phyloP scores from a whole-genome alignment of 2,797 vertebrate species.

The Ctenopoma kingsleyae region DNA sequence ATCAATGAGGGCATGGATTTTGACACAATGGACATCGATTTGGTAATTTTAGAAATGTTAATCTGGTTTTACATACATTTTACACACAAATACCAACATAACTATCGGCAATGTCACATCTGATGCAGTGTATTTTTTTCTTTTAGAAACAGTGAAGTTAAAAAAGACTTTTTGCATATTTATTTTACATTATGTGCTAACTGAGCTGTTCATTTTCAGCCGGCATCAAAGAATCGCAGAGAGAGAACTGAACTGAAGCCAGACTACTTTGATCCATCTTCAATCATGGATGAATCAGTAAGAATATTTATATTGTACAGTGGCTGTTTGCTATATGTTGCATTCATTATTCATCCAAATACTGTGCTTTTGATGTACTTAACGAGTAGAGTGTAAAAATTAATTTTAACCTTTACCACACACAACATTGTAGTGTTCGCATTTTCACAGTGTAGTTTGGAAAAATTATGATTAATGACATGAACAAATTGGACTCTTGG shows the following conservation, averaged over 20 bases:
- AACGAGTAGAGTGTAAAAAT: neutral
- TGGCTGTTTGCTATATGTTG: neutral
- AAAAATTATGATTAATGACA: no score
- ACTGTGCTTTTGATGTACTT: neutral
- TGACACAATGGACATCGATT: conserved; percentile 97
- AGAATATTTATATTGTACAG: conserved; percentile 17
- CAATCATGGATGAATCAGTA: conserved; percentile 99
- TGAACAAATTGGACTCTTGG: no score
- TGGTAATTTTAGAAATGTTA: conserved; percentile 82
- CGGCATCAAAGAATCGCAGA: conserved; percentile 95
- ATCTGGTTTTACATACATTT: conserved; percentile 1
- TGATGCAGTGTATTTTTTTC: neutral
- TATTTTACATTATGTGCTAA: conserved; percentile 24
- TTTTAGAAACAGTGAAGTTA: neutral
- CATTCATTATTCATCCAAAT: neutral
- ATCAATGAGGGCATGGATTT: conserved; percentile 98
- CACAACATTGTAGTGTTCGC: no score
- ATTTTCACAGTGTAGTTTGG: no score
- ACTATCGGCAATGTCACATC: conserved; percentile 3
- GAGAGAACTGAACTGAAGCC: conserved; percentile 96
- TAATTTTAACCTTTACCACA: no score
- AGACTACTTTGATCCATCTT: conserved; percentile 98
- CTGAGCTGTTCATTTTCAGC: conserved; percentile 80
- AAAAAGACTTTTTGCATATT: neutral
- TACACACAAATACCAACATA: conserved; percentile 2